Conservation (phyloP, 2,797 vertebrate species). For the Sylvilagus floridanus region DNA sequence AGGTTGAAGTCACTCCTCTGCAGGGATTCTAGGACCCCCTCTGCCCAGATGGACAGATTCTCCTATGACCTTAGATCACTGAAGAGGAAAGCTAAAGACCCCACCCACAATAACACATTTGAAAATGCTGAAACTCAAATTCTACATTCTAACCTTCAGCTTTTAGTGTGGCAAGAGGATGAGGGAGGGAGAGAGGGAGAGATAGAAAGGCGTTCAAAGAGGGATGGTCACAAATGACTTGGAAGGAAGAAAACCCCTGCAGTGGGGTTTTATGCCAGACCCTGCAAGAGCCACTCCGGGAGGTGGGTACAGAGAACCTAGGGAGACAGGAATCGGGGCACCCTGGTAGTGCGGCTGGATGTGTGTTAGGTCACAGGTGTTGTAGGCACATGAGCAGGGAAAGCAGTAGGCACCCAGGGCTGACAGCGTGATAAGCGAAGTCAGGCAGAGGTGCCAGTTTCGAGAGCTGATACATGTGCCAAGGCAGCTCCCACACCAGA, state of each 20-base stretch:
- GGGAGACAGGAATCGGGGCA: not conserved
- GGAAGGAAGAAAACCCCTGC: not conserved
- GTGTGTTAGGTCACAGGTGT: not conserved
- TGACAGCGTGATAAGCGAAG: too few species aligned
- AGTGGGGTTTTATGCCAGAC: rapidly evolving
- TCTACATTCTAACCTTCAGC: not conserved
- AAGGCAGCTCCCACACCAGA: not conserved
- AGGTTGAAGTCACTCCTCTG: not conserved
- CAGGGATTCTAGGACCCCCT: not conserved
- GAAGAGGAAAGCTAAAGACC: not conserved
- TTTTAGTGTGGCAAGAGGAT: not conserved
- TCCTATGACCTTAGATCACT: not conserved
- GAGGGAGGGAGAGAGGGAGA: rapidly evolving
- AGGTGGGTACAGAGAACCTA: too few species aligned
- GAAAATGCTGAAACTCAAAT: not conserved
- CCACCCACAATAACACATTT: not conserved
- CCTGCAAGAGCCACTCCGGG: not conserved
- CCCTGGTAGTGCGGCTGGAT: not conserved
- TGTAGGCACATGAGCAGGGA: not conserved
- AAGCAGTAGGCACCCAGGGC: not conserved
- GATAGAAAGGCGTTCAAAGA: not conserved
- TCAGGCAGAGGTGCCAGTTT: not conserved
- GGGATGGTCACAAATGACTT: not conserved
- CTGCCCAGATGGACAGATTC: not conserved
- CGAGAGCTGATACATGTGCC: not conserved